These are phyloP conservation scores for Mallotus villosus DNA, from an alignment of 2,797 vertebrate genomes.

Conservation along the genomic window DNA sequence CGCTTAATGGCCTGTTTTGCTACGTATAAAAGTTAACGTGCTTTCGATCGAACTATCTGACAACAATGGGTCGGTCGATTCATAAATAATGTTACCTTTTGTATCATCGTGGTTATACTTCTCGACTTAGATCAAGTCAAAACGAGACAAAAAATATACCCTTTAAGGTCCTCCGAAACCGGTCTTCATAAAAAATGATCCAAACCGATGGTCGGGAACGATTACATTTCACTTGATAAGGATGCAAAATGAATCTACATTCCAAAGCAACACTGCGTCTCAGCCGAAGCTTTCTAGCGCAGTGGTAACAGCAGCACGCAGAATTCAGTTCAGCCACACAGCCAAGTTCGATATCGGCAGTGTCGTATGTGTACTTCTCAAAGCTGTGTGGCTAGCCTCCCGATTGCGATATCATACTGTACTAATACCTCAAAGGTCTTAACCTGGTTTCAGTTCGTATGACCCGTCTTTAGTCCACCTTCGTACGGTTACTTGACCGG, in stretches of 20 bases:
- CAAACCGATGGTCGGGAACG: not conserved
- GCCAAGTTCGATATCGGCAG: constrained; percentile 1
- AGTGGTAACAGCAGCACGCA: not conserved
- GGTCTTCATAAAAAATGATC: not conserved
- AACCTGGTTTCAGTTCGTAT: not conserved
- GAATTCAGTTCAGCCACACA: not conserved
- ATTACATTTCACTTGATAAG: not conserved
- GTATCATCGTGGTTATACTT: constrained; percentile 37
- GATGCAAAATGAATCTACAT: not conserved
- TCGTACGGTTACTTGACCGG: not conserved
- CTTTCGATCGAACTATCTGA: not conserved
- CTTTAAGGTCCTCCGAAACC: not conserved
- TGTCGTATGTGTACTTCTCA: not conserved
- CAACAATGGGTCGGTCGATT: constrained; percentile 1
- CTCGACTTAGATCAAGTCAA: constrained; percentile 14
- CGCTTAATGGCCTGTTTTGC: not conserved
- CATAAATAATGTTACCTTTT: constrained; percentile 41
- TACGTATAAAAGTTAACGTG: not conserved
- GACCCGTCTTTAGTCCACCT: constrained; percentile 8
- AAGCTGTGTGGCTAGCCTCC: not conserved
- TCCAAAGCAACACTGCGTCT: not conserved
- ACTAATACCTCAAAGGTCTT: not conserved
- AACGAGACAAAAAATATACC: not conserved
- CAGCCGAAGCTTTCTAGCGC: not conserved
- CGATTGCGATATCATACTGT: not conserved